Percentiles rank a stretch among this genome's conserved stretches.
Evolutionary conservation across 2,888 invertebrate genomes (phyloP).

Genomic region (Agrochola lychnidis): DNA sequence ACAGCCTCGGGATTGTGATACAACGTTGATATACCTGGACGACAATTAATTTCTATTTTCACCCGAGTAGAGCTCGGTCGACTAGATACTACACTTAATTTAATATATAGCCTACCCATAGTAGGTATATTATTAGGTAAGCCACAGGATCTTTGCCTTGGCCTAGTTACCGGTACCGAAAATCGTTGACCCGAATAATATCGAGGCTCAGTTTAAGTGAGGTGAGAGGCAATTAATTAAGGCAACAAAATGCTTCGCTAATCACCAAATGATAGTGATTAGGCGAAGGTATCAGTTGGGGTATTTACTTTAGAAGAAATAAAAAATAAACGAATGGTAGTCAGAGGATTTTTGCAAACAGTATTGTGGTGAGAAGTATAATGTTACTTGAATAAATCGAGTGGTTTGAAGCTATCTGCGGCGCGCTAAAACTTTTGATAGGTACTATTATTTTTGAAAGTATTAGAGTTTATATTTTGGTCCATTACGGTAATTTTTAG

Average conservation of each 20-base stretch:
- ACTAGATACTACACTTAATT: constrained; percentile 8
- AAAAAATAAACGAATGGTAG: neutral
- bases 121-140: constrained; percentile 28
- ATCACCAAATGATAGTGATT: constrained; percentile 43
- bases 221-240: constrained; percentile 49
- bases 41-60: too few relatives aligned
- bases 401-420: neutral
- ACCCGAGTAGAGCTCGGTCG: too few relatives aligned
- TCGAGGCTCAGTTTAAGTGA: constrained; percentile 42
- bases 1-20: too few relatives aligned
- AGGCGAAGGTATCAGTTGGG: constrained; percentile 10
- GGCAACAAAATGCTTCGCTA: constrained; percentile 44
- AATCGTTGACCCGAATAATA: constrained; percentile 54
- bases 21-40: too few relatives aligned
- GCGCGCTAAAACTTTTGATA: neutral
- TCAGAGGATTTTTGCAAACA: neutral
- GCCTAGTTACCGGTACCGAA: constrained; percentile 40
- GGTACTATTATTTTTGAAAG: too few relatives aligned
- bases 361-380: neutral
- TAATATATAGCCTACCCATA: constrained; percentile 30
- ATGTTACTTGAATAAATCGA: neutral
- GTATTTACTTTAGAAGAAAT: constrained; percentile 10
- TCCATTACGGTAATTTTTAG: too few relatives aligned
- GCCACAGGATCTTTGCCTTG: constrained; percentile 44
- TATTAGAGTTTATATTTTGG: too few relatives aligned